phyloP scores from a whole-genome alignment of 2,113 vertebrate species.

The Platysteira castanea region DNA sequence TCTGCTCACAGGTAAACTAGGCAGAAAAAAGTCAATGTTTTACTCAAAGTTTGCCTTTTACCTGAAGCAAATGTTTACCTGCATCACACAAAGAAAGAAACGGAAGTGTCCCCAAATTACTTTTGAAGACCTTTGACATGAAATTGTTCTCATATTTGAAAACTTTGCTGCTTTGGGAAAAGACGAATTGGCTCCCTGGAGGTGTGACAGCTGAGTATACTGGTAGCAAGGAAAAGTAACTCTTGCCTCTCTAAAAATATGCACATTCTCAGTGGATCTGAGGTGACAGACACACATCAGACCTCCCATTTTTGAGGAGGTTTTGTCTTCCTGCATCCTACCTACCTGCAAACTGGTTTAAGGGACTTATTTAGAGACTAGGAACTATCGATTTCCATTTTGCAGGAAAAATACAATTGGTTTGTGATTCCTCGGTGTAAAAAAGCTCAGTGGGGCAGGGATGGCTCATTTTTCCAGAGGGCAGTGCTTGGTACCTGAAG shows the following conservation, averaged over 20 bases:
- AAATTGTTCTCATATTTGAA: neutral
- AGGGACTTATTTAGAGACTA: neutral
- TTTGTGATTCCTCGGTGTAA: neutral
- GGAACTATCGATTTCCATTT: accelerated
- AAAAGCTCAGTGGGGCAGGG: neutral
- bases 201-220: neutral
- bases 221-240: neutral
- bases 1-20: neutral
- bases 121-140: neutral
- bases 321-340: neutral
- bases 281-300: neutral
- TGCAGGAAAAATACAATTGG: neutral
- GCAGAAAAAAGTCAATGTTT: neutral
- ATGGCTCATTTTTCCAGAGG: neutral
- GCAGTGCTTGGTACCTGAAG: neutral
- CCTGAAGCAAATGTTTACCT: neutral
- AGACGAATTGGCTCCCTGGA: neutral
- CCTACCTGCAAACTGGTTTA: neutral
- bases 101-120: neutral
- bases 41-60: neutral
- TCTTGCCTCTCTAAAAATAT: neutral
- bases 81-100: neutral
- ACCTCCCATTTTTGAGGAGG: neutral
- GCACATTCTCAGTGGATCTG: neutral
- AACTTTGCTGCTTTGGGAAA: neutral